Percentiles rank a stretch among this genome's conserved stretches.
These are phyloP conservation scores for Luidia sarsii DNA, from an alignment of 53 echinoderm and acorn worm species.

Conservation along the genomic window DNA sequence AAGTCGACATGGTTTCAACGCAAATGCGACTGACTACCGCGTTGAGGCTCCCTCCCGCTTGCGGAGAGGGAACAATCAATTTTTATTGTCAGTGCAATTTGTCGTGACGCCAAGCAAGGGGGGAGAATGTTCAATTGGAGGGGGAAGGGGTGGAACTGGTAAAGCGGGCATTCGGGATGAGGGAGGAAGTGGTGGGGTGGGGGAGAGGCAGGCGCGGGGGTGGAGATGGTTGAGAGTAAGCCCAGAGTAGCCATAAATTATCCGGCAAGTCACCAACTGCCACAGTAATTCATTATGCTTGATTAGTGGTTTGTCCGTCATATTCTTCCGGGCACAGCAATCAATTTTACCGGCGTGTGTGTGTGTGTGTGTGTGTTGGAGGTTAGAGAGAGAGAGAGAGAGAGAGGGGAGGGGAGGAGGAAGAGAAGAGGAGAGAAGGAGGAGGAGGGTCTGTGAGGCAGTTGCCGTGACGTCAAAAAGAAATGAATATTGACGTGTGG, in stretches of 20 bases:
- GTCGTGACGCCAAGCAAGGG: background rate
- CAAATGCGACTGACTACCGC: too few species aligned
- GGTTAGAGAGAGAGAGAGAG: background rate
- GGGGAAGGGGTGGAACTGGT: too few species aligned
- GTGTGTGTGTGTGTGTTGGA: too few species aligned
- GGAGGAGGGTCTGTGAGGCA: too few species aligned
- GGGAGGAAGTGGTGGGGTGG: too few species aligned
- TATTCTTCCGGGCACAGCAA: slow-evolving; percentile 35
- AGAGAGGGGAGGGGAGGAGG: background rate
- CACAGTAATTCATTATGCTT: slow-evolving; percentile 53
- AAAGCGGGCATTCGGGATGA: too few species aligned
- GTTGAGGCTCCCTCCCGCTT: too few species aligned
- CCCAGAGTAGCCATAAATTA: slow-evolving; percentile 25
- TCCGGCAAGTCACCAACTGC: slow-evolving; percentile 13
- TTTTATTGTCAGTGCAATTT: slow-evolving; percentile 21
- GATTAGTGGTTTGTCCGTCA: slow-evolving; percentile 46
- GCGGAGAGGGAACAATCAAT: background rate
- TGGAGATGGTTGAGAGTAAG: too few species aligned
- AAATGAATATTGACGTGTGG: slow-evolving; percentile 82
- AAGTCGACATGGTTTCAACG: too few species aligned
- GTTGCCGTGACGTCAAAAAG: slow-evolving; percentile 75
- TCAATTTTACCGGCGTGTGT: slow-evolving; percentile 42
- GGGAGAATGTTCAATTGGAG: too few species aligned
- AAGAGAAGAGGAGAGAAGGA: background rate
- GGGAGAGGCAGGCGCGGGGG: too few species aligned